Evolutionary conservation across 2,797 vertebrate genomes (phyloP).

Genomic region (Glyptemys insculpta): DNA sequence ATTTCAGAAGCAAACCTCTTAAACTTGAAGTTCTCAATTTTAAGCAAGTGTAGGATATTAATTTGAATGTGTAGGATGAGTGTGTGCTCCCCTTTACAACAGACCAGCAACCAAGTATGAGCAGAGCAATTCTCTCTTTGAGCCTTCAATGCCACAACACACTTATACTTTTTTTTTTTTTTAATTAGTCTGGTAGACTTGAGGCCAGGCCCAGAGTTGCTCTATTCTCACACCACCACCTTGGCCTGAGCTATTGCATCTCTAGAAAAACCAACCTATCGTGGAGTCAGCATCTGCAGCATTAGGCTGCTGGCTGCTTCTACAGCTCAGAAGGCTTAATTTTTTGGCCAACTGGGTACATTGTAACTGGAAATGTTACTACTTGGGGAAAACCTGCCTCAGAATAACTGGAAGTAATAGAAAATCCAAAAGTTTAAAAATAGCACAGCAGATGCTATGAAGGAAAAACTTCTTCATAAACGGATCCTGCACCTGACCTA

Average conservation of each 20-base stretch:
- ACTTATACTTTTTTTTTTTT: neutral
- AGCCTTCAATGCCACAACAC: neutral
- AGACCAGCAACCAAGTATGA: neutral
- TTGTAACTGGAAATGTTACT: conserved; percentile 16
- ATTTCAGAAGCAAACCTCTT: neutral
- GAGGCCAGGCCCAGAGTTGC: conserved; percentile 17
- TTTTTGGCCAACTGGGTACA: neutral
- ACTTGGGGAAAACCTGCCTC: conserved; percentile 40
- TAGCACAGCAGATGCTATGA: conserved; percentile 46
- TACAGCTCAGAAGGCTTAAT: neutral
- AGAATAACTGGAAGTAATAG: conserved; percentile 44
- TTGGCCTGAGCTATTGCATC: neutral
- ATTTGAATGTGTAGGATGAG: neutral
- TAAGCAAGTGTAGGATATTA: neutral
- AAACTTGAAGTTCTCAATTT: neutral
- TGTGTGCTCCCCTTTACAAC: neutral
- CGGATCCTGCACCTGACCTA: conserved; percentile 67
- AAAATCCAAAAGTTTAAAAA: conserved; percentile 16
- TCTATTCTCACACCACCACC: neutral
- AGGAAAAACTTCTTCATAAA: conserved; percentile 66
- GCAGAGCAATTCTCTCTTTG: neutral
- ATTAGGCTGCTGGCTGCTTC: neutral
- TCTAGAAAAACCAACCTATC: conserved; percentile 29
- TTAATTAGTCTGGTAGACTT: neutral
- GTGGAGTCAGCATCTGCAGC: conserved; percentile 22